Evolutionary conservation across 2,113 vertebrate genomes (phyloP).

Genomic region (Chlorocebus sabaeus): DNA sequence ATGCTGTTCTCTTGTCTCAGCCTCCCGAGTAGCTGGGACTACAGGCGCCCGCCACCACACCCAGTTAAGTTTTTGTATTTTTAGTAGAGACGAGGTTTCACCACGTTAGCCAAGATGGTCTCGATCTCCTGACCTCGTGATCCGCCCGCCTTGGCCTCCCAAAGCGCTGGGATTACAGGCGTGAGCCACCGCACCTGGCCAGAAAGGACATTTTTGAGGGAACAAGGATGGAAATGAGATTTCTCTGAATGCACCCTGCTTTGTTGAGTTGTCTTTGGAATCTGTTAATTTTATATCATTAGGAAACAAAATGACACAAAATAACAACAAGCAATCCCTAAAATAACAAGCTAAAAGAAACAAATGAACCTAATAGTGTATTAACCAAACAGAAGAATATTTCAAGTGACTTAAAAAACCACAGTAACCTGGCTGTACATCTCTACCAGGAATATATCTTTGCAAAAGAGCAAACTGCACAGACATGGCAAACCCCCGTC

Average conservation of each 20-base stretch:
- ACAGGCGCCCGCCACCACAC: too few species aligned
- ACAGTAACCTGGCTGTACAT: not conserved
- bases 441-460: not conserved
- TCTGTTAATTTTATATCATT: not conserved
- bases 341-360: not conserved
- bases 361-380: not conserved
- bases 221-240: not conserved
- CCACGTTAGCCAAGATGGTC: too few species aligned
- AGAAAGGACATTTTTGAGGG: not conserved
- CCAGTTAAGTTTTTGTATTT: too few species aligned
- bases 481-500: too few species aligned
- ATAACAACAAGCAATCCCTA: not conserved
- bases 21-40: too few species aligned
- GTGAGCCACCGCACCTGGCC: too few species aligned
- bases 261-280: not conserved
- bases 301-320: not conserved
- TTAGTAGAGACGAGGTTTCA: too few species aligned
- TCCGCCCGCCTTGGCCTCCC: too few species aligned
- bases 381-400: not conserved
- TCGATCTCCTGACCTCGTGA: too few species aligned
- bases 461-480: not conserved
- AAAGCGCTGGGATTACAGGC: too few species aligned
- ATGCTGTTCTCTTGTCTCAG: too few species aligned
- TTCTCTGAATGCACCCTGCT: not conserved
- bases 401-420: not conserved